Percentiles rank a stretch among this genome's conserved stretches.
These are phyloP conservation scores for Ophion ellenae DNA, from an alignment of 2,888 invertebrate genomes.

Conservation along the genomic window DNA sequence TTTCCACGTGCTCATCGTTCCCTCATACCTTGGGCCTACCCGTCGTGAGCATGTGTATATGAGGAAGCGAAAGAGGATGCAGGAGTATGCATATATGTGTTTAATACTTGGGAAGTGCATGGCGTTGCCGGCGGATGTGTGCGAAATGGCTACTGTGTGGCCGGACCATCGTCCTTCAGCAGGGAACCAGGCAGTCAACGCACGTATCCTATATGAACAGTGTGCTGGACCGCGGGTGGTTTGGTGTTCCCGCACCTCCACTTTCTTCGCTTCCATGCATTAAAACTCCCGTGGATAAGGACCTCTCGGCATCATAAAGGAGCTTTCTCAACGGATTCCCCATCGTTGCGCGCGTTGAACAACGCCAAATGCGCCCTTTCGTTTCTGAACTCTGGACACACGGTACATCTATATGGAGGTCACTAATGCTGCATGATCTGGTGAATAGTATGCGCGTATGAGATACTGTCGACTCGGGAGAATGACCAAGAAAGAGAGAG, in stretches of 20 bases:
- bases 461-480: slow-evolving; percentile 47
- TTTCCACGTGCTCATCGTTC: slow-evolving; percentile 15
- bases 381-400: background rate
- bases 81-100: background rate
- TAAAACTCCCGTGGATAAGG: too few relatives aligned
- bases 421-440: slow-evolving; percentile 42
- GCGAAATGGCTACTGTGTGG: slow-evolving; percentile 66
- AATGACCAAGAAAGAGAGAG: slow-evolving; percentile 32
- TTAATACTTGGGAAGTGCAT: slow-evolving; percentile 13
- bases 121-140: slow-evolving; percentile 53
- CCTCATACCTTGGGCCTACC: background rate
- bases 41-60: background rate
- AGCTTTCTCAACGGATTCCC: background rate
- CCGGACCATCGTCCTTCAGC: slow-evolving; percentile 37
- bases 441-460: slow-evolving; percentile 63
- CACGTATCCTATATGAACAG: slow-evolving; percentile 48
- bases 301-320: background rate
- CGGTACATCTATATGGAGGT: background rate
- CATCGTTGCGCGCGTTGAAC: background rate
- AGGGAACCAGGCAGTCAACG: slow-evolving; percentile 59
- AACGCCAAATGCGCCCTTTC: background rate
- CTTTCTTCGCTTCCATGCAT: background rate
- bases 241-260: slow-evolving; percentile 23
- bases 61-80: slow-evolving; percentile 7
- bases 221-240: slow-evolving; percentile 25